A percentile compares a stretch with the other conserved stretches of the same genome.
Conservation (phyloP, 2,888 invertebrate genomes). For the Cephalotes varians region DNA sequence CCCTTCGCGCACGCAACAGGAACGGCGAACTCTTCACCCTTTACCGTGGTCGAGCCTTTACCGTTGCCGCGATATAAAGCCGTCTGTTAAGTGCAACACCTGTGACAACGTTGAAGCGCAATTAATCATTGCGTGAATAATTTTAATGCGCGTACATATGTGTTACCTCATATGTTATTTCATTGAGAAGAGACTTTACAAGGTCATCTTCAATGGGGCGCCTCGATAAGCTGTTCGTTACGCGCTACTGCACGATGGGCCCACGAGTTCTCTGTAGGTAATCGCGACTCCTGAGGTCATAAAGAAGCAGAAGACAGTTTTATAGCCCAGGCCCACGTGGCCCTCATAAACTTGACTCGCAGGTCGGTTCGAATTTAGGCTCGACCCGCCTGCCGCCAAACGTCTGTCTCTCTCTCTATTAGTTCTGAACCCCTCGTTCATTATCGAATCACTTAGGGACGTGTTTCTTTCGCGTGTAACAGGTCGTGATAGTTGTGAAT, state of each 20-base stretch:
- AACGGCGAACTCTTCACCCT: constrained; percentile 75
- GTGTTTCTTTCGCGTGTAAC: constrained; percentile 72
- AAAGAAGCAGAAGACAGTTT: constrained; percentile 87
- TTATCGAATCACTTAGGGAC: constrained; percentile 71
- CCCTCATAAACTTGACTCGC: constrained; percentile 82
- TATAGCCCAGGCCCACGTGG: constrained; percentile 87
- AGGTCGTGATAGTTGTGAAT: constrained; percentile 70
- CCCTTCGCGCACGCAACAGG: constrained; percentile 85
- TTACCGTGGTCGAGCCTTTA: constrained; percentile 58
- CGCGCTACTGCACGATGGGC: constrained; percentile 76
- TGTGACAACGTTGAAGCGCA: constrained; percentile 27
- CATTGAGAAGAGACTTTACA: constrained; percentile 50
- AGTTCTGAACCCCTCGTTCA: constrained; percentile 74
- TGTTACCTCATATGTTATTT: constrained; percentile 31
- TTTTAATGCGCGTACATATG: constrained; percentile 20
- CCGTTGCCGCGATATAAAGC: constrained; percentile 14
- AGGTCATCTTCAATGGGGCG: constrained; percentile 75
- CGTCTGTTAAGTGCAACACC: constrained; percentile 44
- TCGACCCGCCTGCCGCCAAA: constrained; percentile 69
- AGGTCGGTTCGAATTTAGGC: constrained; percentile 68
- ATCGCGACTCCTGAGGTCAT: constrained; percentile 84
- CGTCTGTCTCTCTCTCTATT: constrained; percentile 67
- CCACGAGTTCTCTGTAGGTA: constrained; percentile 77
- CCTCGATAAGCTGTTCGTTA: constrained; percentile 74
- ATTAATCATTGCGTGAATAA: constrained; percentile 43